These are phyloP conservation scores for Halisarca cf. caerulea DNA, from an alignment of 37 sponge, comb jelly and placozoan species.

Conservation along the genomic window DNA sequence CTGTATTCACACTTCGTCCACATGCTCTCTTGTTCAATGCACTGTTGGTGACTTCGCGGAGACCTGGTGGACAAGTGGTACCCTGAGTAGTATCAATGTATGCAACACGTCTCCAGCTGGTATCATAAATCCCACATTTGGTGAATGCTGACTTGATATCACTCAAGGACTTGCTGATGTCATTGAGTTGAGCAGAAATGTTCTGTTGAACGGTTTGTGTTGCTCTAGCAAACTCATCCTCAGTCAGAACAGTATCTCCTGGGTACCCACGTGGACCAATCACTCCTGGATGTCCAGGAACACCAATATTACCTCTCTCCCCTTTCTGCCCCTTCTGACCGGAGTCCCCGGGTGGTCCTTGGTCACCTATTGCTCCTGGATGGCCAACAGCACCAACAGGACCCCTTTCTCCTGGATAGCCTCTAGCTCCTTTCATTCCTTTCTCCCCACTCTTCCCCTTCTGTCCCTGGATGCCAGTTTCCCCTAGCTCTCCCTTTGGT, in stretches of 20 bases:
- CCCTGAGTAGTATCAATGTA: neutral
- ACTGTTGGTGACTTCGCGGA: constrained; percentile 1
- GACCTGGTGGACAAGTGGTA: neutral
- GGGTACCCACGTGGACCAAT: neutral
- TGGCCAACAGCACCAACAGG: too few species aligned
- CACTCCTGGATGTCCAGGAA: neutral
- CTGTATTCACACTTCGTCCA: neutral
- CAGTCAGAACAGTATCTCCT: neutral
- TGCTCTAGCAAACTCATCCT: neutral
- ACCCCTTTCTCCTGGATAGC: neutral
- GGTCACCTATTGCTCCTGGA: neutral
- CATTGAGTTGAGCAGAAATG: neutral
- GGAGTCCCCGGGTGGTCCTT: neutral
- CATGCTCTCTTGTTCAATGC: neutral
- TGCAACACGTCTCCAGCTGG: neutral
- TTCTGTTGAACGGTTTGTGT: constrained; percentile 13
- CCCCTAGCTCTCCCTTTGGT: neutral
- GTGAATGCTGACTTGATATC: neutral
- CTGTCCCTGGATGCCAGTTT: neutral
- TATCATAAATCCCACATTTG: neutral
- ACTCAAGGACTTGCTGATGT: too few species aligned
- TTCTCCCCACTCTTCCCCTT: neutral
- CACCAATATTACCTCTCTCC: neutral
- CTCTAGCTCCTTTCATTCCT: neutral
- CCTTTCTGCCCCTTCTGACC: neutral